A percentile compares a stretch with the other conserved stretches of the same genome.
These are phyloP conservation scores for Agelas oroides DNA, from an alignment of 37 sponge, comb jelly and placozoan species.

Conservation along the genomic window DNA sequence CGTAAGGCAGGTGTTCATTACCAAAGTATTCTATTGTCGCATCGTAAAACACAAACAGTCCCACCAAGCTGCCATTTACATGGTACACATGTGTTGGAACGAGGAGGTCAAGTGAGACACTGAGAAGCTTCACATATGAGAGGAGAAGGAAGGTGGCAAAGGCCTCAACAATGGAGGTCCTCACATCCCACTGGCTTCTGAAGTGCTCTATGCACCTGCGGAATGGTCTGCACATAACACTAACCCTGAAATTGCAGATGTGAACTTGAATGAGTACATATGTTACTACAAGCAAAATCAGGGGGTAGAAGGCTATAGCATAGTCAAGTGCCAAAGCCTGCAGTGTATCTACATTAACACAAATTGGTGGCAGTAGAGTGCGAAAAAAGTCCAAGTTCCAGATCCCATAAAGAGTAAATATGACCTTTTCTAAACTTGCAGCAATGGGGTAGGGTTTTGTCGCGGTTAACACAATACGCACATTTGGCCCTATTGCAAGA, in stretches of 20 bases:
- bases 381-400: slow-evolving; percentile 45
- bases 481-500: not conserved
- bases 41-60: slow-evolving; percentile 30
- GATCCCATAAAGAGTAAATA: slow-evolving; percentile 9
- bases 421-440: too few relatives aligned
- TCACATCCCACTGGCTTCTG: slow-evolving; percentile 17
- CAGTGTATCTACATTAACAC: not conserved
- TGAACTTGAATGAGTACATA: not conserved
- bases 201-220: too few relatives aligned
- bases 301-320: slow-evolving; percentile 24
- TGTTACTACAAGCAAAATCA: not conserved
- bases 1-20: slow-evolving; percentile 31
- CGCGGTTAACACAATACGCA: too few relatives aligned
- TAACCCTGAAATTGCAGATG: not conserved
- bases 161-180: slow-evolving; percentile 58
- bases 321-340: slow-evolving; percentile 26
- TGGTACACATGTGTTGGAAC: slow-evolving; percentile 7
- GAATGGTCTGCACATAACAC: slow-evolving; percentile 19
- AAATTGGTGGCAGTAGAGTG: not conserved
- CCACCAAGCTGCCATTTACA: too few relatives aligned
- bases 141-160: slow-evolving; percentile 63
- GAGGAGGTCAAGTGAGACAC: slow-evolving; percentile 41
- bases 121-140: slow-evolving; percentile 60
- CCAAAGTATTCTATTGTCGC: slow-evolving; percentile 32
- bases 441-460: too few relatives aligned